Base-by-base conservation (phyloP, 1,140 invertebrate genomes). In the Lamellibrachia luymesi region DNA sequence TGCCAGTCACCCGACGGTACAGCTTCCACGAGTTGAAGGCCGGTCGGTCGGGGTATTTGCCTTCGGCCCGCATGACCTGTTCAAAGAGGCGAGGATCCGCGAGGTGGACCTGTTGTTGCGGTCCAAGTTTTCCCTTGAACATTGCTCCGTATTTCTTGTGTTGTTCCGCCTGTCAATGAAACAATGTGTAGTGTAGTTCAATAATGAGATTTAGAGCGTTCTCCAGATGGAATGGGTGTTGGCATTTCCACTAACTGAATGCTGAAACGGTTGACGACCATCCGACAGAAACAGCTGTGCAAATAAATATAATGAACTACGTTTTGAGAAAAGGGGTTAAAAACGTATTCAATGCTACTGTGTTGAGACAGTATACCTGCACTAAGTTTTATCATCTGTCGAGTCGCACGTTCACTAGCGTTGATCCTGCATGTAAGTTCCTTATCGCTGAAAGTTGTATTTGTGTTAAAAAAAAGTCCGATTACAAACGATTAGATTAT, bases 81-180 rank as follows among this genome's bases (percentile, higher is more conserved):
- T 98, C 97, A 92, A 99, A 98, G 94, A 98, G 98, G 91, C 97
- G 97, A 1, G 98, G 98, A 95, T 97, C 97, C 95, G 97, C 98
- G 0, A 98, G 95, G 96, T 97, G 98, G 0, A 99, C 96, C 6
- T 98, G 95, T 94, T 97, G 97, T 10, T 98, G 97, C 2, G 97
- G 97, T 1, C 98, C 96, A 92, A 98, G 97, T 95, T 97, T 97
- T 96, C 99, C 98, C 22, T 97, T 97, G 8, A 98, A 98, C 10
- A 99, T 96, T 5, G 97, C 96, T 0, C 98, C 98, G 95, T 97
- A 98, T 93, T 97, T 96, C 27, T 97, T 95, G 93, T 97, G 97
- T 25, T 97, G 94, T 90, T 64, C 93, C n/a, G 92, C 91, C 93
- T 94, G 50, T 22, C 90, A 91, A 92, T 38, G 25, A 4, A 51